These are phyloP conservation scores for Schlechtendalia chinensis DNA, from an alignment of 1,140 invertebrate genomes.

Conservation along the genomic window DNA sequence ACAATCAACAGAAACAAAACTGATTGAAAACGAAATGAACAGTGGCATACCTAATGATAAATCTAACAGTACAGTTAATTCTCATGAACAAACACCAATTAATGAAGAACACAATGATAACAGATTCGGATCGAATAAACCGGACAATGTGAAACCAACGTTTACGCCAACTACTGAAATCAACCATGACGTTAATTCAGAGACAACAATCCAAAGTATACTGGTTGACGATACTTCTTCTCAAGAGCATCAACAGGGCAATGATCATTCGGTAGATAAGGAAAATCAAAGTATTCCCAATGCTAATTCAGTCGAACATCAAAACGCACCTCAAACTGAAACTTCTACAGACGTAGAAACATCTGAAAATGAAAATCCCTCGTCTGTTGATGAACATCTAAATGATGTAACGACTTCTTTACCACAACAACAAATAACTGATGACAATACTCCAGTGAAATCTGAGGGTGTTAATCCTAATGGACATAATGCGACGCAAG, in stretches of 20 bases:
- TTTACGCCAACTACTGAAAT: not conserved
- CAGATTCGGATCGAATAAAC: not conserved
- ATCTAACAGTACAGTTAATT: not conserved
- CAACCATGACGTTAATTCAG: not conserved
- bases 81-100: not conserved
- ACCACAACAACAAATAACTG: constrained; percentile 13
- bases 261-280: not conserved
- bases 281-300: not conserved
- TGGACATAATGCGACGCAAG: too few relatives aligned
- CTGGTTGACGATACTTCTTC: not conserved
- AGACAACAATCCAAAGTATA: not conserved
- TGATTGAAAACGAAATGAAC: not conserved
- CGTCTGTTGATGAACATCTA: not conserved
- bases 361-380: not conserved
- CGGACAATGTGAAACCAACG: not conserved
- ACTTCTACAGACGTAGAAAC: not conserved
- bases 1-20: not conserved
- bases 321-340: constrained; percentile 4
- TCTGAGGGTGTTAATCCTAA: not conserved
- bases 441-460: not conserved
- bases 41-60: not conserved
- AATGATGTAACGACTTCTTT: not conserved
- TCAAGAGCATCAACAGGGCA: not conserved
- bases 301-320: not conserved
- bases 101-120: not conserved